Conservation (phyloP, 2,797 vertebrate species). For the Merluccius polli region DNA sequence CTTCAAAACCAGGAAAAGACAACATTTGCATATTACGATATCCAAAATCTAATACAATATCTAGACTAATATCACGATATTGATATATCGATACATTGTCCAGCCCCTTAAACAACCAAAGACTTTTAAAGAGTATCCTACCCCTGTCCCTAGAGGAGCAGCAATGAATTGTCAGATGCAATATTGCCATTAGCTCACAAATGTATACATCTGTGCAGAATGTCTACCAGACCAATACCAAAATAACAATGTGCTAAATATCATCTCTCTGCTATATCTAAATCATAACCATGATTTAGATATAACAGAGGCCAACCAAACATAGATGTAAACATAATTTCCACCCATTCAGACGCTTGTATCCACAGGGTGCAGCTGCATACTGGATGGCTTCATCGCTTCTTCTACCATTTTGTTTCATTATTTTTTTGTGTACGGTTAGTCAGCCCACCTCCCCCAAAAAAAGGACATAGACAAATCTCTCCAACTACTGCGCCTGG, state of each 20-base stretch:
- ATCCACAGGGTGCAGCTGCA: neutral
- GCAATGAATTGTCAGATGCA: neutral
- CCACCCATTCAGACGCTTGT: neutral
- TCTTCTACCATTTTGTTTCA: neutral
- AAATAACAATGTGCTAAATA: neutral
- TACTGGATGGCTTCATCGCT: neutral
- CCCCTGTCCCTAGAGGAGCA: neutral
- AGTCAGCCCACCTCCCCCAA: neutral
- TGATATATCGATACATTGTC: too few species aligned
- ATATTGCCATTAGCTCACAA: neutral
- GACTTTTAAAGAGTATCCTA: neutral
- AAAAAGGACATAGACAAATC: conserved; percentile 32
- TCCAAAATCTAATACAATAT: too few species aligned
- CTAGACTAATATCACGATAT: too few species aligned
- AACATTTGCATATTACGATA: too few species aligned
- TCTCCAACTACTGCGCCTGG: conserved; percentile 6
- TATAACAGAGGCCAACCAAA: too few species aligned
- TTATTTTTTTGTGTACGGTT: neutral
- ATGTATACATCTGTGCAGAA: neutral
- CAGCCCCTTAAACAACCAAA: too few species aligned
- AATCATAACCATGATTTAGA: neutral
- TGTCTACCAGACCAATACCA: neutral
- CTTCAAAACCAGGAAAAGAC: too few species aligned
- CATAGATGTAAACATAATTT: neutral
- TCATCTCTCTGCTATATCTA: neutral